phyloP scores from a whole-genome alignment of 2,113 vertebrate genomes.

The Melanocharis versteri region DNA sequence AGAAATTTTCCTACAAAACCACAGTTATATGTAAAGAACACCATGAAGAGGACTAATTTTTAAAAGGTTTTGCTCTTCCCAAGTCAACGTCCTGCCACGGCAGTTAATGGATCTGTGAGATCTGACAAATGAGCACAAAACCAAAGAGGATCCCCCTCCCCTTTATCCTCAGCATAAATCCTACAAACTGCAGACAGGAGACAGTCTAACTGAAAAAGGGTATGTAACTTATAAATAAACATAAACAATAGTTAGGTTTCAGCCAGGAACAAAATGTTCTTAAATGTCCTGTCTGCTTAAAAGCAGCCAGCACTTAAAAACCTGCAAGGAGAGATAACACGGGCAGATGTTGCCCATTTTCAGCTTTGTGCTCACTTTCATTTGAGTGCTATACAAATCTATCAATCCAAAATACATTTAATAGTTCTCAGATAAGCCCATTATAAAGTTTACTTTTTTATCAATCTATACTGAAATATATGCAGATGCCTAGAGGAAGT shows the following conservation, averaged over 20 bases:
- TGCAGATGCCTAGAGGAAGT: background rate
- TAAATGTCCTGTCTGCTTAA: background rate
- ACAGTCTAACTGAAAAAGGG: background rate
- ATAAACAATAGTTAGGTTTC: background rate
- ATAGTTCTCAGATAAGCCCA: background rate
- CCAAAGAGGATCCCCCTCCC: background rate
- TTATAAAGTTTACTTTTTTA: background rate
- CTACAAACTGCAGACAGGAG: background rate
- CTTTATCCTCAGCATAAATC: background rate
- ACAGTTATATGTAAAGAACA: background rate
- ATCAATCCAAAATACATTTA: background rate
- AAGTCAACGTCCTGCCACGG: background rate
- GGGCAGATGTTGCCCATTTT: background rate
- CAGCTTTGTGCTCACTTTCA: background rate
- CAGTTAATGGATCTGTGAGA: background rate
- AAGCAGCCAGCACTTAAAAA: background rate
- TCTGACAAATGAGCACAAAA: background rate
- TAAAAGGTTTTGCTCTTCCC: background rate
- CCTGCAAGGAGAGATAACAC: background rate
- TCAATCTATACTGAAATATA: background rate
- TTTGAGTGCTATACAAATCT: background rate
- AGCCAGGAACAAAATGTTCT: background rate
- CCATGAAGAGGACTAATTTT: background rate
- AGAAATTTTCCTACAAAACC: background rate
- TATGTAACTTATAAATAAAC: background rate